These are phyloP conservation scores for Bos indicus DNA, from an alignment of 2,113 vertebrate genomes.

Conservation along the genomic window DNA sequence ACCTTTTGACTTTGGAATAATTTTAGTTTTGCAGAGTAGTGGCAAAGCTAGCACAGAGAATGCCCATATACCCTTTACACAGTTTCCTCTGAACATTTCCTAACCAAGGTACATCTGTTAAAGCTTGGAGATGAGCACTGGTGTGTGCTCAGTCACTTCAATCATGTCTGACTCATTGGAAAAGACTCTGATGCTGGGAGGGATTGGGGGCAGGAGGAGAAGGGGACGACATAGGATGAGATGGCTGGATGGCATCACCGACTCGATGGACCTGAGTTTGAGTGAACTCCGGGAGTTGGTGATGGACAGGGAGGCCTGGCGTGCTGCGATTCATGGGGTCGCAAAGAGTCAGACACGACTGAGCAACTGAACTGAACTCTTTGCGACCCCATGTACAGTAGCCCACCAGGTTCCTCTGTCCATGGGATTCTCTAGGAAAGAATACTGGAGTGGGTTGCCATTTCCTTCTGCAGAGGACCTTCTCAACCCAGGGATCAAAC, in stretches of 20 bases:
- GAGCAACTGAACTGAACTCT: no score
- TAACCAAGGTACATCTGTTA: background rate
- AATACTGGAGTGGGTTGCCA: background rate
- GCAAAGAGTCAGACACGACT: no score
- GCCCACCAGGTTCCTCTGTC: background rate
- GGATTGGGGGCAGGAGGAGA: no score
- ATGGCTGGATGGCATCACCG: no score
- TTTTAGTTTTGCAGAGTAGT: slow-evolving; percentile 3
- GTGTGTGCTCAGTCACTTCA: background rate
- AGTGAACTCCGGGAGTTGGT: no score
- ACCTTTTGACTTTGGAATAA: background rate
- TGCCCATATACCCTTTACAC: background rate
- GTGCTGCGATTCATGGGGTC: no score
- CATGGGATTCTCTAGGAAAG: background rate
- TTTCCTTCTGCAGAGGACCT: background rate
- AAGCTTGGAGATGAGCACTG: background rate
- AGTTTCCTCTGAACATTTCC: background rate
- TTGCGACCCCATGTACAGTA: background rate
- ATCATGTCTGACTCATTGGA: background rate
- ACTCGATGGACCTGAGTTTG: no score
- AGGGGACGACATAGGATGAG: no score
- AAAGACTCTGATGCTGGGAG: no score
- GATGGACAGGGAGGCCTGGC: no score
- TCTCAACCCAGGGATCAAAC: background rate
- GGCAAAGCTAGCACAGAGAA: background rate